These are phyloP conservation scores for Lamproptera curius DNA, from an alignment of 2,888 invertebrate species.

Conservation along the genomic window DNA sequence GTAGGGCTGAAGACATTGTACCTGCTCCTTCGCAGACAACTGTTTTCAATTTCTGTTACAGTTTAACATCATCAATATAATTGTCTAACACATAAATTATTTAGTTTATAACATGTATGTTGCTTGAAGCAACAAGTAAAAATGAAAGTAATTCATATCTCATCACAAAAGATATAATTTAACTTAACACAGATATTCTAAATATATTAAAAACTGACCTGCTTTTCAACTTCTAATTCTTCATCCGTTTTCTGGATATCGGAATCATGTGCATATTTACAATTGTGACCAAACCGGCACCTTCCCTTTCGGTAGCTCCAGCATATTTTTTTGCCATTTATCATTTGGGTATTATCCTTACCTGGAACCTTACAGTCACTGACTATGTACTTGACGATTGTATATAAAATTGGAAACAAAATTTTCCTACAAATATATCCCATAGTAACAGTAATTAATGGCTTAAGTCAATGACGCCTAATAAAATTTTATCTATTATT, in stretches of 20 bases:
- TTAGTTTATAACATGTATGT: too few species aligned
- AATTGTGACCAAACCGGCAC: constrained; percentile 94
- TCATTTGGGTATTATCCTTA: constrained; percentile 85
- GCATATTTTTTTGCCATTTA: constrained; percentile 93
- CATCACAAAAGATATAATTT: too few species aligned
- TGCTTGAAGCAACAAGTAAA: too few species aligned
- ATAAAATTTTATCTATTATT: too few species aligned
- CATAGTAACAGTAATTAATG: background rate
- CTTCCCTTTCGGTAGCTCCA: constrained; percentile 95
- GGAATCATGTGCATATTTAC: constrained; percentile 94
- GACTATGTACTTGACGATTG: constrained; percentile 78
- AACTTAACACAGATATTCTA: too few species aligned
- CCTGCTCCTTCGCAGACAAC: constrained; percentile 64
- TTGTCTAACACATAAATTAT: too few species aligned
- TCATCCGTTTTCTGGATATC: constrained; percentile 83
- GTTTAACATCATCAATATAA: background rate
- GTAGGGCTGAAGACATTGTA: constrained; percentile 54
- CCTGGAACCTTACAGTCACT: constrained; percentile 79
- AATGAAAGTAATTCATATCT: too few species aligned
- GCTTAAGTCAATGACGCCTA: too few species aligned
- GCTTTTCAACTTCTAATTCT: constrained; percentile 78
- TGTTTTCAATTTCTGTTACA: constrained; percentile 58
- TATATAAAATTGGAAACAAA: constrained; percentile 55
- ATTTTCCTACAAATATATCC: constrained; percentile 30
- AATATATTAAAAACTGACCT: constrained; percentile 50